Evolutionary conservation across 2,888 invertebrate genomes (phyloP).

Genomic region (Thysanoteuthis rhombus): DNA sequence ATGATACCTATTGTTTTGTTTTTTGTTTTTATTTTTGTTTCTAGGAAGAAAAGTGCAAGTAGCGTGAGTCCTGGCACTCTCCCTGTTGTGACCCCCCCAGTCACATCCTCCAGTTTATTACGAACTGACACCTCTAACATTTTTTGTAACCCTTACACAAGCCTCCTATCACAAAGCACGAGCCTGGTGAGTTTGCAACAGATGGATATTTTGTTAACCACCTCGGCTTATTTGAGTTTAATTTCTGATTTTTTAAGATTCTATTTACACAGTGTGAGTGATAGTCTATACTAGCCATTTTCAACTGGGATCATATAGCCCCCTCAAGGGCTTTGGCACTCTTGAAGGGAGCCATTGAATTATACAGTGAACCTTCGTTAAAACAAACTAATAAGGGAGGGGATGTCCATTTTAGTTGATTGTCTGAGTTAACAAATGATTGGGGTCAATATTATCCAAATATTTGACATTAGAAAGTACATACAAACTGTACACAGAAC

Average conservation of each 20-base stretch:
- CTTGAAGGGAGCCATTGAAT: too few relatives aligned
- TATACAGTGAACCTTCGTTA: too few relatives aligned
- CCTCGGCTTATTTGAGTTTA: not conserved
- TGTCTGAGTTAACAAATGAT: too few relatives aligned
- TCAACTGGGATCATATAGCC: too few relatives aligned
- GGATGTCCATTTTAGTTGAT: too few relatives aligned
- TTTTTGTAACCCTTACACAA: not conserved
- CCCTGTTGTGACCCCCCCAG: constrained; percentile 20
- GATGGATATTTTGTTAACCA: not conserved
- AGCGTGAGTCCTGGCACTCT: not conserved
- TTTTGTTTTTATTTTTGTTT: too few relatives aligned
- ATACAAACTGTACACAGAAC: too few relatives aligned
- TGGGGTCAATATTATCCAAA: too few relatives aligned
- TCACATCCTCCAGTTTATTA: not conserved
- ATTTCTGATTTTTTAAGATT: not conserved
- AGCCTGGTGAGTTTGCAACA: constrained; percentile 20
- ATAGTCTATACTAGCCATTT: too few relatives aligned
- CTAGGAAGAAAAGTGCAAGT: constrained; percentile 12
- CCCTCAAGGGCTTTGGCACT: too few relatives aligned
- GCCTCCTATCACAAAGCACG: constrained; percentile 19
- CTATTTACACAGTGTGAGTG: not conserved
- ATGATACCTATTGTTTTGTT: not conserved
- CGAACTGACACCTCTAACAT: constrained; percentile 15
- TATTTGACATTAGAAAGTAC: too few relatives aligned
- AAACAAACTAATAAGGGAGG: too few relatives aligned